A percentile compares a stretch with the other conserved stretches of the same genome.
These are phyloP conservation scores for Apamea epomidion DNA, from an alignment of 2,888 invertebrate species.

Conservation along the genomic window DNA sequence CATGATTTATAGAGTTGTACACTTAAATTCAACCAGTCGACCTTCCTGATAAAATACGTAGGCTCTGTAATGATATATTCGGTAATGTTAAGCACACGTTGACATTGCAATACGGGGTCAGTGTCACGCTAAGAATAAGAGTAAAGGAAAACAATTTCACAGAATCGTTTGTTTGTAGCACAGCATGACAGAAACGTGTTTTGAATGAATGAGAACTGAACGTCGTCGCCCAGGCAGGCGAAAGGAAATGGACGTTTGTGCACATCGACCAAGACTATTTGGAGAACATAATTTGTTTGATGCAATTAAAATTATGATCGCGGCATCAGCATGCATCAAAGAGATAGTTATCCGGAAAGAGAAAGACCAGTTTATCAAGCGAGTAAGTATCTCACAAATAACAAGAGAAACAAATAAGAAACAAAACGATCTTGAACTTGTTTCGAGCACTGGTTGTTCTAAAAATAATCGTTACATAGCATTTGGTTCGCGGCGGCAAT, in stretches of 20 bases:
- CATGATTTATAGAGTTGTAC: slow-evolving; percentile 52
- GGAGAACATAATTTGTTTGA: slow-evolving; percentile 30
- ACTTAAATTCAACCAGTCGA: slow-evolving; percentile 69
- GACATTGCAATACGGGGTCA: slow-evolving; percentile 85
- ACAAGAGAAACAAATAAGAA: slow-evolving; percentile 68
- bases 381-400: slow-evolving; percentile 34
- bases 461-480: slow-evolving; percentile 78
- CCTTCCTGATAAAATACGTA: slow-evolving; percentile 75
- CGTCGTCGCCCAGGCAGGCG: slow-evolving; percentile 61
- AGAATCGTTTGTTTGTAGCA: slow-evolving; percentile 73
- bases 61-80: slow-evolving; percentile 69
- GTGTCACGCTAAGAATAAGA: slow-evolving; percentile 77
- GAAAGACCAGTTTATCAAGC: slow-evolving; percentile 28
- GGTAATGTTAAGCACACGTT: slow-evolving; percentile 71
- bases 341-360: slow-evolving; percentile 13
- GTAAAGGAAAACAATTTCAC: slow-evolving; percentile 80
- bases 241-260: slow-evolving; percentile 52
- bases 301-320: slow-evolving; percentile 31
- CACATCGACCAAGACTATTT: slow-evolving; percentile 40
- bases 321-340: slow-evolving; percentile 21
- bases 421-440: slow-evolving; percentile 85
- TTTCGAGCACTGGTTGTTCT: slow-evolving; percentile 71
- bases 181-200: slow-evolving; percentile 70
- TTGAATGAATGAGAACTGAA: slow-evolving; percentile 71
- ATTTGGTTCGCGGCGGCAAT: slow-evolving; percentile 61